Conservation (phyloP, 2,888 invertebrate genomes). For the Drosophila quinaria region DNA sequence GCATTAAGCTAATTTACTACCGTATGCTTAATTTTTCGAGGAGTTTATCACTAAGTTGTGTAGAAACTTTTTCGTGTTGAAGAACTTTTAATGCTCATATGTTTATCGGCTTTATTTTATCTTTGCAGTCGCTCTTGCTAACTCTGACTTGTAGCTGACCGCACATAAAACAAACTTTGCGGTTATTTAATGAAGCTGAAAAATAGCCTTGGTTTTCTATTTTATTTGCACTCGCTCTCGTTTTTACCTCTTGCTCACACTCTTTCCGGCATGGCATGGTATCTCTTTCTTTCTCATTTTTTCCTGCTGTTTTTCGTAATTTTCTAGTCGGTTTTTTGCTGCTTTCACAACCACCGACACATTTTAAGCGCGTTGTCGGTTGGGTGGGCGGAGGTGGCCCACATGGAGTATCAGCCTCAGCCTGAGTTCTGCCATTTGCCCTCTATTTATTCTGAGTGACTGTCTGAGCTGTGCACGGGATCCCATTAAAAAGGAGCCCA, state of each 20-base stretch:
- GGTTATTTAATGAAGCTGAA: constrained; percentile 79
- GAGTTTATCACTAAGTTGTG: not conserved
- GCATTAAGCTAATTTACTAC: constrained; percentile 41
- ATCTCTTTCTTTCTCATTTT: constrained; percentile 51
- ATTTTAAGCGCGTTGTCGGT: constrained; percentile 56
- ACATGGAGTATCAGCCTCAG: constrained; percentile 26
- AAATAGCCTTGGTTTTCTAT: constrained; percentile 73
- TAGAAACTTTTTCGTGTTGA: constrained; percentile 27
- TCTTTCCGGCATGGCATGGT: constrained; percentile 10
- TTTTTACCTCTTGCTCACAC: constrained; percentile 20
- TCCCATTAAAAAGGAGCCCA: constrained; percentile 54
- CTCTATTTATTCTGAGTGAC: constrained; percentile 68
- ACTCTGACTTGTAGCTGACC: constrained; percentile 55
- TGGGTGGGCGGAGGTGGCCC: constrained; percentile 21
- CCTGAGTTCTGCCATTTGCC: constrained; percentile 40
- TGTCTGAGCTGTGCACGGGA: constrained; percentile 48
- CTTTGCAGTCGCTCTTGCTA: constrained; percentile 21
- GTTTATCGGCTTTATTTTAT: constrained; percentile 52
- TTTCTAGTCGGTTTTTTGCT: constrained; percentile 13
- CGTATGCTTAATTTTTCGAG: constrained; percentile 35
- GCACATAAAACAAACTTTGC: constrained; percentile 77
- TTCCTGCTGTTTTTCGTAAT: constrained; percentile 32
- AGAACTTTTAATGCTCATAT: constrained; percentile 54
- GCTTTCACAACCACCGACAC: constrained; percentile 50
- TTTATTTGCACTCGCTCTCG: constrained; percentile 61